Percentiles rank a stretch among this genome's conserved stretches.
phyloP scores from a whole-genome alignment of 2,888 invertebrate genomes.

The Parelbella ahira region DNA sequence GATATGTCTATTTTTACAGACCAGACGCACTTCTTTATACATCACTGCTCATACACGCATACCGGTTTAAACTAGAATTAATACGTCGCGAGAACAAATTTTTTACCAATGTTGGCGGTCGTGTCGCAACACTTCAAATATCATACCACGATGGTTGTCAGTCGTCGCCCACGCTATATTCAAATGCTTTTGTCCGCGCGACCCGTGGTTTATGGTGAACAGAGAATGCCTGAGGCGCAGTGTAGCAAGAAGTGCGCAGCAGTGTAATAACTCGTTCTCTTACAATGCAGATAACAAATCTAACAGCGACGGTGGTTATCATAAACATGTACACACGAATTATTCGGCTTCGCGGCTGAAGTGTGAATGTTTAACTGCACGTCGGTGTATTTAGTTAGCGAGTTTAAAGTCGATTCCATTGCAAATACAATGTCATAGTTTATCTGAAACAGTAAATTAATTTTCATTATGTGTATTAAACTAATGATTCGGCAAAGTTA shows the following conservation, averaged over 20 bases:
- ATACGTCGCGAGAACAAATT: too few relatives aligned
- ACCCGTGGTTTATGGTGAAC: constrained; percentile 50
- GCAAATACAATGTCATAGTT: too few relatives aligned
- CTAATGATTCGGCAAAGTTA: too few relatives aligned
- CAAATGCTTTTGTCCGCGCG: constrained; percentile 55
- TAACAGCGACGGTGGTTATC: constrained; percentile 23
- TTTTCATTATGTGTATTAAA: too few relatives aligned
- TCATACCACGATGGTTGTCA: constrained; percentile 40
- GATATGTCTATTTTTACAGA: too few relatives aligned
- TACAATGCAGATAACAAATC: constrained; percentile 26
- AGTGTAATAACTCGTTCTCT: constrained; percentile 25
- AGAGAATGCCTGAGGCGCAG: constrained; percentile 39
- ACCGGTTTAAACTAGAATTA: too few relatives aligned
- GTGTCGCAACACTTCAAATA: constrained; percentile 26
- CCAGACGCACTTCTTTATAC: too few relatives aligned
- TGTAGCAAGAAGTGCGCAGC: constrained; percentile 23
- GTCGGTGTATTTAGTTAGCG: too few relatives aligned
- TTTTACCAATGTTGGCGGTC: too few relatives aligned
- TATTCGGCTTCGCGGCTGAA: constrained; percentile 12
- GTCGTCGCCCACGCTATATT: constrained; percentile 63
- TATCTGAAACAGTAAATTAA: too few relatives aligned
- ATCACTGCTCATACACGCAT: too few relatives aligned
- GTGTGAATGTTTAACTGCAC: constrained; percentile 8
- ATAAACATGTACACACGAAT: constrained; percentile 22
- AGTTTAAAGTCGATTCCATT: too few relatives aligned